Base-by-base conservation (phyloP, 2,797 vertebrate genomes). In the Amblyopsis hoosieri region DNA sequence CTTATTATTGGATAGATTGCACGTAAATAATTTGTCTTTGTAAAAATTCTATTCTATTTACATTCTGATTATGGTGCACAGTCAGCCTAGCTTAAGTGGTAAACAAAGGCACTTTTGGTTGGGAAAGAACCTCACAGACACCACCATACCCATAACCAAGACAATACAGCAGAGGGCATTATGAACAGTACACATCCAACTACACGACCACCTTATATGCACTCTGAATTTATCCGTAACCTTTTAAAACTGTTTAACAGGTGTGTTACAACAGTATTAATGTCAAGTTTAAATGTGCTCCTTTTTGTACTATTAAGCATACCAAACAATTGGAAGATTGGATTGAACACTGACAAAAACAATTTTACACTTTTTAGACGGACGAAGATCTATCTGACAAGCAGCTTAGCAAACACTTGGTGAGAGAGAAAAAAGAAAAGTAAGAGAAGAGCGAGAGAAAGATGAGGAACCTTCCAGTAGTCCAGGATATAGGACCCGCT, bases 381-480 rank as follows among this genome's bases (percentile, higher is more conserved):
- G 63, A 57, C 37, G 49, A 73, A 73, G 66, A 64, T 79, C 69
- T 76, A 67, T 83, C 64, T 85, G 66, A 88, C 80, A 79, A 75
- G 74, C 82, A 79, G 76, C 49, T 81, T 72, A 78, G 81, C 77
- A 87, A 74, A 82, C 74, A 90, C 77, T 88, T 85, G 84, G 76
- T 83, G 71, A 82, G 74, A 83, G 79, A 81, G 86, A 73, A 93
- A 93, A 92, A 86, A 89, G 81, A 76, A 53, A 81, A 63, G 75
- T 46, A 61, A 78, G 73, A 79, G 64, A 78, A 78, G 79, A 91
- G 80, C 87, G 84, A 91, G 90, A 92, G 92, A 93, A 94, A 93
- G 94, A 94, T 93, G 93, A 93, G 94, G 94, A 95, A 95, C 94
- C 94, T 97, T 98, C 95, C 95, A 93, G 94, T 94, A 95, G 94